These are phyloP conservation scores for Vanessa atalanta DNA, from an alignment of 1,140 invertebrate genomes.

Conservation along the genomic window DNA sequence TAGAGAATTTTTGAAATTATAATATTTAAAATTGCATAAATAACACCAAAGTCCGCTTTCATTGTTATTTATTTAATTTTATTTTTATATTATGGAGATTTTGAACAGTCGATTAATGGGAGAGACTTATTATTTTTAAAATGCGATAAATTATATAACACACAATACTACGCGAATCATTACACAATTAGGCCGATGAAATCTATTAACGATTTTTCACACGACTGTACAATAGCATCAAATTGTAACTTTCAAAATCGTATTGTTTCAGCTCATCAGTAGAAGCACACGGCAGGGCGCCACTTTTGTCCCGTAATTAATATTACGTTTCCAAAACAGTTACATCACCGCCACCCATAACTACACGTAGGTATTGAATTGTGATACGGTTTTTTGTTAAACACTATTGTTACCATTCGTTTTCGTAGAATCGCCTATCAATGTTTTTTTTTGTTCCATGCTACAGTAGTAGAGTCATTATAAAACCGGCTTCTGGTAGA, in stretches of 20 bases:
- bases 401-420: neutral
- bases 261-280: constrained; percentile 60
- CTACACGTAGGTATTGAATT: constrained; percentile 41
- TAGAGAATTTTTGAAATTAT: no score
- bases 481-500: no score
- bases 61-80: no score
- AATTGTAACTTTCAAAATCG: constrained; percentile 1
- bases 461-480: no score
- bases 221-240: constrained; percentile 5
- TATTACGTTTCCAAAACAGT: constrained; percentile 60
- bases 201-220: constrained; percentile 4
- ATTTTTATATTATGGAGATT: no score
- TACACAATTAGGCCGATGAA: neutral
- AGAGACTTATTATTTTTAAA: no score
- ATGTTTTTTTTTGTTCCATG: neutral
- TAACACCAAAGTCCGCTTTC: no score
- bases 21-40: no score
- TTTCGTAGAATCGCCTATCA: neutral
- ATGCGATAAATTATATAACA: no score
- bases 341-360: constrained; percentile 51
- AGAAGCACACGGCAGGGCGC: constrained; percentile 57
- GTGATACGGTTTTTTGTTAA: constrained; percentile 15
- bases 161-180: no score
- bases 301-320: constrained; percentile 73
- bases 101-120: no score